Conservation (phyloP, 1,140 invertebrate species). For the Brachionus angularis region DNA sequence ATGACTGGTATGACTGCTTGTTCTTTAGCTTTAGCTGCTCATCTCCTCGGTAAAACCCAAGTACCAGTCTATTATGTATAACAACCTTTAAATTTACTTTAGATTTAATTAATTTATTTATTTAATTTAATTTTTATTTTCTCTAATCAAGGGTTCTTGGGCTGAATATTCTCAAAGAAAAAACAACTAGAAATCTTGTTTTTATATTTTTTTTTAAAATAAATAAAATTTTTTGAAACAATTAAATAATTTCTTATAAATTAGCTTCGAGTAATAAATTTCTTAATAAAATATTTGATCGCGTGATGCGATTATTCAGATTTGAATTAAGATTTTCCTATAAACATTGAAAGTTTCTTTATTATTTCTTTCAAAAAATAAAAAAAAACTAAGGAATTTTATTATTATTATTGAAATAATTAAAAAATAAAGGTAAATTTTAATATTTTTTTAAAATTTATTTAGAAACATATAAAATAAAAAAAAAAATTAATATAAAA, state of each 20-base stretch:
- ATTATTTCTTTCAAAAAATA: too few relatives aligned
- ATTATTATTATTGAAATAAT: not conserved
- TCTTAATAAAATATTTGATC: too few relatives aligned
- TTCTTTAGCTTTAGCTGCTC: constrained; percentile 18
- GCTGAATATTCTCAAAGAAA: constrained; percentile 23
- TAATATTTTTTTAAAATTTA: constrained; percentile 2
- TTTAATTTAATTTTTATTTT: not conserved
- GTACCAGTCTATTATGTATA: constrained; percentile 24
- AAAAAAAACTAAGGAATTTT: too few relatives aligned
- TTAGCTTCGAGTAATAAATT: too few relatives aligned
- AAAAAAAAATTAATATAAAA: not conserved
- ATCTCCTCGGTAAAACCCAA: constrained; percentile 11
- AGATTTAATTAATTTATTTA: not conserved
- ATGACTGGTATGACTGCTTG: constrained; percentile 43
- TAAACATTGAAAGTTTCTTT: too few relatives aligned
- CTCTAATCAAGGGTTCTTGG: constrained; percentile 26
- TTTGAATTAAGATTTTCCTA: too few relatives aligned
- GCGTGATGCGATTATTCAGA: too few relatives aligned
- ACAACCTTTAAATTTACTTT: not conserved
- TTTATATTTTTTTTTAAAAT: constrained; percentile 11
- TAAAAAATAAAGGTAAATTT: not conserved
- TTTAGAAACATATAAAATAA: constrained; percentile 13
- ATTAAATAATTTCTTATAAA: too few relatives aligned
- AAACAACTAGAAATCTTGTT: constrained; percentile 7
- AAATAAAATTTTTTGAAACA: constrained; percentile 27